Percentiles rank a stretch among this genome's conserved stretches.
Evolutionary conservation across 2,113 vertebrate genomes (phyloP).

Genomic region (Brienomyrus longianalis): DNA sequence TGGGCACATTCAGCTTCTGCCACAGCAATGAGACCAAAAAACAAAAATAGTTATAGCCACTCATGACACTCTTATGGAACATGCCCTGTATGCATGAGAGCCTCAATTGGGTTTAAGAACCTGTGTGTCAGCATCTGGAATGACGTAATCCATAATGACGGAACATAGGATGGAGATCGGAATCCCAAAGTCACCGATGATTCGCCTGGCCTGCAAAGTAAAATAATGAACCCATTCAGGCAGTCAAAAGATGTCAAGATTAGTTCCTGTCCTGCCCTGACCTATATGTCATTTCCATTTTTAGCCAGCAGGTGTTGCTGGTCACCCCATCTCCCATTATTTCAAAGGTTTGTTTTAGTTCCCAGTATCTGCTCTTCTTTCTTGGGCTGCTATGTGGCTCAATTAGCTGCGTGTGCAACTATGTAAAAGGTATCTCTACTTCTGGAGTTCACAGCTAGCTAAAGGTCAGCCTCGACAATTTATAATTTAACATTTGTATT

Average conservation of each 20-base stretch:
- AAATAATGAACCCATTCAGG: not conserved
- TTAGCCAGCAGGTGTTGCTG: not conserved
- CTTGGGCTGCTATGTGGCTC: not conserved
- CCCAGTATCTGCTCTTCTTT: not conserved
- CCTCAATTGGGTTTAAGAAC: conserved; percentile 31
- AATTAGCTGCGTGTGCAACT: no score
- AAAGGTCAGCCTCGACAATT: not conserved
- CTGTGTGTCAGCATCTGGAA: conserved; percentile 92
- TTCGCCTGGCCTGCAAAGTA: conserved; percentile 73
- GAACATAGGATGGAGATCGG: conserved; percentile 92
- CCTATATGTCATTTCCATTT: not conserved
- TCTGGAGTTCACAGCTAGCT: not conserved
- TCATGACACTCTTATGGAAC: not conserved
- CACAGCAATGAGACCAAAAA: conserved; percentile 19
- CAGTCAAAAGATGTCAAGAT: not conserved
- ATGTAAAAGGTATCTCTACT: not conserved
- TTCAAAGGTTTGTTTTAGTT: not conserved
- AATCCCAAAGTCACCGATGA: conserved; percentile 95
- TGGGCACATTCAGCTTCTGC: conserved; percentile 92
- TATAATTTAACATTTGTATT: not conserved
- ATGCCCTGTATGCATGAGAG: not conserved
- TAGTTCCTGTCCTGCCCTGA: not conserved
- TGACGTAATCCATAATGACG: conserved; percentile 79
- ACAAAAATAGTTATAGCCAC: not conserved
- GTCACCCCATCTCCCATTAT: not conserved